Evolutionary conservation across 2,888 invertebrate genomes (phyloP), one percentile per base, ranked within the genome.

Genomic region (Diplolepis rosae): DNA sequence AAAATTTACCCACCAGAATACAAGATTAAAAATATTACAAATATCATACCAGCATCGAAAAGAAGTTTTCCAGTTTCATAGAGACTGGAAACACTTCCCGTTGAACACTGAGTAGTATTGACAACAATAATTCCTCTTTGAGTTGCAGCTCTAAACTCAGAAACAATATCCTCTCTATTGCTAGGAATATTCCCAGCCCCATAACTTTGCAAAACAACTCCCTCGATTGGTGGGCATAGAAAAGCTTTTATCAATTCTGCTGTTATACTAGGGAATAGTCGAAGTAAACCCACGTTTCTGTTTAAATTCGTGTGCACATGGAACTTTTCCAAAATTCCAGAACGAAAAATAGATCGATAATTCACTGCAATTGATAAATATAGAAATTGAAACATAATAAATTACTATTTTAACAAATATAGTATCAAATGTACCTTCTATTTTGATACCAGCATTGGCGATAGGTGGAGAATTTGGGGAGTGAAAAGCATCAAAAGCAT

Each of bases 171-270:
- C n/a, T 90, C 89, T 7, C 96, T 92, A 84, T 95, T 94, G 0
- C 93, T 93, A 0, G 98, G 98, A 39, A 98, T 93, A 85, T 99
- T 99, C 0, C 99, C 99, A 0, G 95, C 92, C 0, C 99, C 99
- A 83, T 97, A 99, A 0, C 95, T 95, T 89, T 98, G 96, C 48
- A 99, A 89, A 0, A 99, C 95, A 0, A 98, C 93, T 13, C 98
- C 95, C 81, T 92, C 89, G 72, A 94, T 94, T 13, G 97, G 95
- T 1, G 95, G 93, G 77, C 94, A 92, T 42, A 94, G 89, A 83
- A 94, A 94, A 0, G 94, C 93, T 77, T 89, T 91, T 1, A 95
- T 91, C 24, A 96, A 94, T 48, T 94, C 92, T 0, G 92, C 90
- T 9, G 96, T 95, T 82, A 99, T 97, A 77, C 97, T 96, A 0